Conservation (phyloP, 2,113 vertebrate species). For the Dipodomys spectabilis region DNA sequence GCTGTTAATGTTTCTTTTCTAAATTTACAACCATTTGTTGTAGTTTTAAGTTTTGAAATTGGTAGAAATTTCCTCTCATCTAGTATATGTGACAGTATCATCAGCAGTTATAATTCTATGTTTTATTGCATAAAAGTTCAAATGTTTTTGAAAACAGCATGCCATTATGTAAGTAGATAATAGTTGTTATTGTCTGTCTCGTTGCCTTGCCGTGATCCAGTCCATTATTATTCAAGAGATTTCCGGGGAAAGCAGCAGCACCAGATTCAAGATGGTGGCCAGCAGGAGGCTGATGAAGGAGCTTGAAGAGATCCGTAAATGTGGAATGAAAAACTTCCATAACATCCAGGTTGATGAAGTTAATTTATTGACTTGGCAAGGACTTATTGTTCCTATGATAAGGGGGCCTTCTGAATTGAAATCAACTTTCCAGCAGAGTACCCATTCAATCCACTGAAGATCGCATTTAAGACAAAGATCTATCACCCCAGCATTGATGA, state of each 20-base stretch:
- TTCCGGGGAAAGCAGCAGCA: background rate
- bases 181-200: background rate
- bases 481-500: too few relatives aligned
- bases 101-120: constrained; percentile 6
- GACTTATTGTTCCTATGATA: too few relatives aligned
- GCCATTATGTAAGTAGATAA: background rate
- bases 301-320: too few relatives aligned
- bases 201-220: background rate
- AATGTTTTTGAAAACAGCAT: constrained; percentile 2
- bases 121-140: constrained; percentile 20
- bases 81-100: background rate
- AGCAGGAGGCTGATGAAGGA: too few relatives aligned
- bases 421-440: too few relatives aligned
- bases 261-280: too few relatives aligned
- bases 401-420: too few relatives aligned
- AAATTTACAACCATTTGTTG: constrained; percentile 35
- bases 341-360: too few relatives aligned
- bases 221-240: constrained; percentile 8
- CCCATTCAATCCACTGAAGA: too few relatives aligned
- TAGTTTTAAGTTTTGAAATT: constrained; percentile 35
- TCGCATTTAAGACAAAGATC: too few relatives aligned
- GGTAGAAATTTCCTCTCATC: constrained; percentile 17
- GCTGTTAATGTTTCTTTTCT: background rate
- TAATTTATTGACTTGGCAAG: too few relatives aligned
- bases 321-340: too few relatives aligned